Evolutionary conservation across 2,888 invertebrate species (phyloP), one percentile per base, ranked within the genome.

Genomic region (Lithophane ornitopus): DNA sequence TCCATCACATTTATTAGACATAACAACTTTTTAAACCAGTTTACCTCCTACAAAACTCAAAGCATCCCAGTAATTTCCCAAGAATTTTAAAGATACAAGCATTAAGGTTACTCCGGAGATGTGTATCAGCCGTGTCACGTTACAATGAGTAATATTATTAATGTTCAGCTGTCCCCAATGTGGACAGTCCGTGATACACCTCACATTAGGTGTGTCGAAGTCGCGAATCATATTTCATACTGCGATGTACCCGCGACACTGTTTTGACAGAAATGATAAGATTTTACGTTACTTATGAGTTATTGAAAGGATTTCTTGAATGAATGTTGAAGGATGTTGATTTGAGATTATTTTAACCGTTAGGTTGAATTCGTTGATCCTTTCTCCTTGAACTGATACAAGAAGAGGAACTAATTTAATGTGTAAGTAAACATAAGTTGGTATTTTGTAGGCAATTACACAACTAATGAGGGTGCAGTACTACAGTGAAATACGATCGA

Each of bases 61-160:
- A 81, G 54, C 56, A 78, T 67, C 26, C 68, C 44, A 88, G 81
- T 70, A 74, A 90, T 88, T 78, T 78, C 76, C 70, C 72, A 86
- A 85, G 81, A 82, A 85, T 85, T 84, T 86, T 87, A 85, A 89
- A 86, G 74, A 86, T 68, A 87, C 85, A 86, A 85, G 76, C 86
- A 81, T 85, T 82, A 85, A 84, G 84, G 86, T 81, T 86, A 84
- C 80, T 82, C 80, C 76, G 68, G 76, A 89, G 93, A 94, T 94
- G 89, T 89, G 88, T 92, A 93, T 93, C 94, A 76, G 85, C 65
- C 87, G 88, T 87, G 89, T 91, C 92, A 89, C 90, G 89, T 92
- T 93, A 94, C 94, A 94, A 93, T 94, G 85, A 84, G 84, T 85
- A 94, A 95, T 94, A 95, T 95, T 95, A 96, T 96, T 96, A 96